Conservation (phyloP, 2,797 vertebrate species). For the Hafferia zeledoni region DNA sequence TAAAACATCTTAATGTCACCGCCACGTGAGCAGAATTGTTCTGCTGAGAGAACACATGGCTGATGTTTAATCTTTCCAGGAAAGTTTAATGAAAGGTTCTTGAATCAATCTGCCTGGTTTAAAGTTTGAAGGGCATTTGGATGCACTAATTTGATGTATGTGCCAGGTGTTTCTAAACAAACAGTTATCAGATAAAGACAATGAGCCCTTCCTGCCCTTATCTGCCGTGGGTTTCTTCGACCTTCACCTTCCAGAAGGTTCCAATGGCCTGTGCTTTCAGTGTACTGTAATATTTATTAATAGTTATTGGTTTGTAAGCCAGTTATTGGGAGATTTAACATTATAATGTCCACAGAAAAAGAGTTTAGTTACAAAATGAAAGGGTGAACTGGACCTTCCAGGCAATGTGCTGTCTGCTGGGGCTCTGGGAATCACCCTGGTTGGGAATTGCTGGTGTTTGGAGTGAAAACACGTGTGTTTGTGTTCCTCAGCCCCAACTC, state of each 20-base stretch:
- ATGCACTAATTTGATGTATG: not conserved
- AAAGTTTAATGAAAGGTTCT: constrained; percentile 60
- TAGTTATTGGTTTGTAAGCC: not conserved
- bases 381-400: not conserved
- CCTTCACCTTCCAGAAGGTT: not conserved
- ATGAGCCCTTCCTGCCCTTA: not conserved
- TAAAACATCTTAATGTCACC: not conserved
- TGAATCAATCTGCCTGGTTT: constrained; percentile 52
- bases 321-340: not conserved
- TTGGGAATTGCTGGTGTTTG: not conserved
- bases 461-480: not conserved
- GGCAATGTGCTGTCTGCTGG: not conserved
- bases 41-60: constrained; percentile 7
- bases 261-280: not conserved
- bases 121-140: constrained; percentile 62
- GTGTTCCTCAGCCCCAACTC: not conserved
- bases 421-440: not conserved
- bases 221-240: not conserved
- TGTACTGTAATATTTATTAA: not conserved
- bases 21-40: not conserved
- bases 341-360: not conserved
- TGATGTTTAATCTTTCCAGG: constrained; percentile 65
- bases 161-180: constrained; percentile 58
- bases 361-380: not conserved
- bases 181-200: constrained; percentile 31